Evolutionary conservation across 2,797 vertebrate genomes (phyloP), one percentile per base, ranked within the genome.

Genomic region (Neosalanx taihuensis): DNA sequence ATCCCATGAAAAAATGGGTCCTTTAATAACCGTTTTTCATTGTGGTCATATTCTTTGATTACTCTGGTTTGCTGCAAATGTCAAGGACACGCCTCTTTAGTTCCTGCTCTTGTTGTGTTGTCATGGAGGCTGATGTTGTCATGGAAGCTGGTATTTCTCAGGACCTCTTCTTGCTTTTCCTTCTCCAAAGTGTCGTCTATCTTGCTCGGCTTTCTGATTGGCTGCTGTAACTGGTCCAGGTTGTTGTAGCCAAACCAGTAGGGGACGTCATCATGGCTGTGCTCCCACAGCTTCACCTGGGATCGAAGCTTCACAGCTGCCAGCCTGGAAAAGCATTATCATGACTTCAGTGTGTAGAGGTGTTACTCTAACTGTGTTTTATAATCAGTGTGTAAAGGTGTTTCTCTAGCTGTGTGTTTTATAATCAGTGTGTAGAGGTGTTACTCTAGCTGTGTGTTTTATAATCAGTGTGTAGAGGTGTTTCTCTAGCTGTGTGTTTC

Each of bases 231-330:
- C 75, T 85, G 59, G 70, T 76, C 65, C 33, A 76, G 57, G 1
- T 12, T 15, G 20, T 85, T 82, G 6, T 89, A 89, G 64, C 88
- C 82, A 63, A 91, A 89, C 88, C 89, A 92, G 51, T 29, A 65
- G 3, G 90, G 90, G 69, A 89, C 88, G 31, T 92, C 83, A 0
- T 88, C 86, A 2, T 77, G 76, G 41, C 77, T 94, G 65, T 94
- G 86, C 76, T 95, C 89, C 85, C 87, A 85, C 72, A 89, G 79
- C 72, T 91, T 77, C 64, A 94, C 57, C 15, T 63, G 70, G 60
- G 84, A 70, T 72, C 87, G 82, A 23, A 94, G 83, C 86, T 88
- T 93, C 59, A 88, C 72, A 71, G 92, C 92, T 2, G 89, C 91
- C 62, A 79, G 71, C 81, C 95, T 97, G 79, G 72, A 15, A 23